Evolutionary conservation across 2,797 vertebrate species (phyloP), one percentile per base, ranked within the genome.

Genomic region (Sciaenops ocellatus): DNA sequence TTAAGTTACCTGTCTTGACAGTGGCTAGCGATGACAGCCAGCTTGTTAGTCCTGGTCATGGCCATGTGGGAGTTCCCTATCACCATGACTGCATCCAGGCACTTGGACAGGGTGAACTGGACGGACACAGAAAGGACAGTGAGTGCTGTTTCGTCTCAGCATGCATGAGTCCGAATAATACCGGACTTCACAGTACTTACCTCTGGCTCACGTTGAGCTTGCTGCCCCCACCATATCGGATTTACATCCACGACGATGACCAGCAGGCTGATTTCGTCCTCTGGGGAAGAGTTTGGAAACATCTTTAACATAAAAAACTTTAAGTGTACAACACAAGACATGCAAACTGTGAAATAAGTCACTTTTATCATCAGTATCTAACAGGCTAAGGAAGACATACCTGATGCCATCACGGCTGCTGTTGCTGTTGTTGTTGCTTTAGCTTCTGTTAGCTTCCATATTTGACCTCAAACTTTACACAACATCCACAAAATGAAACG

Each of bases 141-240:
- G 0, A 17, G 6, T 22, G 22, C 18, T 20, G 20, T 12, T 76
- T 1, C 50, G 3, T 22, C 57, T 41, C 6, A 69, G 22, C 26
- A 26, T 16, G 15, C 2, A 42, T 22, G 13, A 13, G 18, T 26
- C 13, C 50, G 0, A 75, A 48, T 41, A n/a, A 22, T 30, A 26
- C 5, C 3, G 1, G 3, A 34, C 3, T 24, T 38, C 34, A 8
- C 34, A 38, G 34, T 2, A 38, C 34, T 30, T 93, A 99, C 98
- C 96, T 97, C 91, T 7, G 97, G 95, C 20, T 97, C 96, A 28
- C 94, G 94, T 2, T 97, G 94, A 0, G 95, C 95, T 83, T 96
- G 97, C 91, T 98, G 97, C 0, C 98, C 98, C 98, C 98, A 99
- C 98, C 98, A 99, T 73, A 99, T 96, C 0, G 98, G 98, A 86